A percentile compares a stretch with the other conserved stretches of the same genome.
Conservation (phyloP, 2,888 invertebrate genomes). For the Panzeria rudis region DNA sequence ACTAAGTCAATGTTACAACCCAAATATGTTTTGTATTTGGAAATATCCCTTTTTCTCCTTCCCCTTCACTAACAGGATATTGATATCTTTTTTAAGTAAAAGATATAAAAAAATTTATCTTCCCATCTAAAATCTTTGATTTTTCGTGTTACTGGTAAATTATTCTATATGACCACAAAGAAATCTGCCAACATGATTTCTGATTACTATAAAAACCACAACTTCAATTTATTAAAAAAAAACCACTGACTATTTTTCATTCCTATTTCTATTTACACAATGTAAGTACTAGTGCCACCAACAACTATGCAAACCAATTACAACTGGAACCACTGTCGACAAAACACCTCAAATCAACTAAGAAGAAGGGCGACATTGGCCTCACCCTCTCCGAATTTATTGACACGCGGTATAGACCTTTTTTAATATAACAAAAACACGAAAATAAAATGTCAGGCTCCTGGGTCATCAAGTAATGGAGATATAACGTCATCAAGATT, state of each 20-base stretch:
- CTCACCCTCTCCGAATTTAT: no score
- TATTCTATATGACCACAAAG: neutral
- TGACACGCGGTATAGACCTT: no score
- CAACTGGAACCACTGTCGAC: neutral
- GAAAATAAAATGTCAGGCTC: no score
- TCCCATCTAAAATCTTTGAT: neutral
- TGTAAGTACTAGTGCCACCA: neutral
- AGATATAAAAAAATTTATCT: neutral
- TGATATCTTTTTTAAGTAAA: neutral
- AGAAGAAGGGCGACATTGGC: no score
- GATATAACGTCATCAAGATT: no score
- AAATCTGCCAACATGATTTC: constrained; percentile 39
- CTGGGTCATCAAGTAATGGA: no score
- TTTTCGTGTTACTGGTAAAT: neutral
- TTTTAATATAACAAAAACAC: no score
- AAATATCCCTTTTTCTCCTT: no score
- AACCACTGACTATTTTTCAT: constrained; percentile 33
- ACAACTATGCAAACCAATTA: neutral
- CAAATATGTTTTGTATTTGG: no score
- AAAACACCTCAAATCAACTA: neutral
- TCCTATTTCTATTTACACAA: constrained; percentile 55
- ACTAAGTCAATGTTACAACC: no score
- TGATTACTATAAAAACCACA: constrained; percentile 42
- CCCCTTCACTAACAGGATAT: neutral
- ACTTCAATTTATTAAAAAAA: constrained; percentile 30